Base-by-base conservation (phyloP, 1,140 invertebrate species). In the Zaprionus capensis region DNA sequence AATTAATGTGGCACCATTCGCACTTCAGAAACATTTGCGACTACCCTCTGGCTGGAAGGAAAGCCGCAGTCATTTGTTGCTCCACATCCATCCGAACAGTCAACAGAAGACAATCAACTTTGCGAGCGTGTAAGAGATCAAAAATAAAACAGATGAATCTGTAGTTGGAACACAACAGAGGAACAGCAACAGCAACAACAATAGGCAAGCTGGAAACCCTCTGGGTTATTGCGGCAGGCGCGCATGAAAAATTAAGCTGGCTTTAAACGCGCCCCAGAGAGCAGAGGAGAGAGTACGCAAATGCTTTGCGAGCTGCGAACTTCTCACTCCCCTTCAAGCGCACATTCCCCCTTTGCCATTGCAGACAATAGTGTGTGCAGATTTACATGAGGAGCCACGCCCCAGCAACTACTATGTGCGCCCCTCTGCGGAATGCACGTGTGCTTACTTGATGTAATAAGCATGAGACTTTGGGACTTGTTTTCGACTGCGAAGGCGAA, bases 231-330 rank as follows among this genome's bases (percentile, higher is more conserved):
- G 78, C 66, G 15, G 51, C 78, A 68, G 56, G 41, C 77, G 41
- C 77, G 65, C 81, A 88, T 88, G 85, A 84, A 88, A 88, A 88
- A 88, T 90, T 84, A 87, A 88, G 81, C 74, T 76, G 58, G 65
- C 66, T 66, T 81, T 88, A 87, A 87, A 78, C 65, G 65, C 66
- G 74, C 84, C 81, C 84, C 61, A 69, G 83, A 71, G 83, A 70
- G 41, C 17, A 17, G n/a, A 38, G 14, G 36, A 38, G 36, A 17
- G 15, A 46, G 41, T 46, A 20, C n/a, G 41, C n/a, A 46, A 46
- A 46, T 46, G 41, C 38, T 41, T 6, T 41, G 38, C 44, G 46
- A 69, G 72, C 65, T 49, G 15, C 15, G 5, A 41, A 7, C 41
- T 24, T n/a, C 28, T 20, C 2, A 57, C 22, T 41, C 12, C 17